Evolutionary conservation across 2,888 invertebrate genomes (phyloP).

Genomic region (Ophion obscuratus): DNA sequence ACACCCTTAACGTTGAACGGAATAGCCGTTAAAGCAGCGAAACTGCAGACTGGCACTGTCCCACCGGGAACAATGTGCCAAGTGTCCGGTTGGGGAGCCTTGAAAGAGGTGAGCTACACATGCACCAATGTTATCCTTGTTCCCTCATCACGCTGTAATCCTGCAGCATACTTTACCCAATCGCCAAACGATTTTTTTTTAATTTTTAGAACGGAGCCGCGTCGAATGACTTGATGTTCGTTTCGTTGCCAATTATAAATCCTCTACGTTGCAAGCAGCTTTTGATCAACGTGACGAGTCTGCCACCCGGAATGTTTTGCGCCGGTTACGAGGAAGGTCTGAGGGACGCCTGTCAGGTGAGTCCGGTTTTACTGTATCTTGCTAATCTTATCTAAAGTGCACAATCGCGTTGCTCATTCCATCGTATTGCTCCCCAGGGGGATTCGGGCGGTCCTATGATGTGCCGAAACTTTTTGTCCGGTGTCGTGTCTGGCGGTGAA

Average conservation of each 20-base stretch:
- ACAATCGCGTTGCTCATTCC: slow-evolving; percentile 6
- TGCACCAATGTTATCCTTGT: not conserved
- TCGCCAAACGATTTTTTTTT: not conserved
- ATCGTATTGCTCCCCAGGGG: slow-evolving; percentile 72
- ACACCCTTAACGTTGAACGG: slow-evolving; percentile 68
- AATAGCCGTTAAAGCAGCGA: slow-evolving; percentile 49
- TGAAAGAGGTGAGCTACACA: slow-evolving; percentile 69
- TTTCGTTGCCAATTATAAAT: slow-evolving; percentile 75
- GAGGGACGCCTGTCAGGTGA: slow-evolving; percentile 79
- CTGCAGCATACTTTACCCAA: not conserved
- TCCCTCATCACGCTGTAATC: not conserved
- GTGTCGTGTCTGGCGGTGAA: slow-evolving; percentile 79
- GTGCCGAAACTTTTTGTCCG: slow-evolving; percentile 74
- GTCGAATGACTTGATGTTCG: slow-evolving; percentile 75
- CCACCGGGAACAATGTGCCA: slow-evolving; percentile 69
- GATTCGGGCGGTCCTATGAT: slow-evolving; percentile 81
- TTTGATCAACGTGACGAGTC: slow-evolving; percentile 63
- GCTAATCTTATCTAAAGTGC: not conserved
- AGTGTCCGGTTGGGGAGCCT: slow-evolving; percentile 79
- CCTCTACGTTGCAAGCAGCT: slow-evolving; percentile 69
- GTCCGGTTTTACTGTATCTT: not conserved
- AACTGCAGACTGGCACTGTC: slow-evolving; percentile 42
- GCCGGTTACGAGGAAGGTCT: slow-evolving; percentile 78
- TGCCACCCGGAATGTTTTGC: slow-evolving; percentile 76
- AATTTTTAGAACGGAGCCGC: slow-evolving; percentile 61